Percentiles rank a stretch among this genome's conserved stretches.
These are phyloP conservation scores for Limnephilus auricula DNA, from an alignment of 2,888 invertebrate genomes.

Conservation along the genomic window DNA sequence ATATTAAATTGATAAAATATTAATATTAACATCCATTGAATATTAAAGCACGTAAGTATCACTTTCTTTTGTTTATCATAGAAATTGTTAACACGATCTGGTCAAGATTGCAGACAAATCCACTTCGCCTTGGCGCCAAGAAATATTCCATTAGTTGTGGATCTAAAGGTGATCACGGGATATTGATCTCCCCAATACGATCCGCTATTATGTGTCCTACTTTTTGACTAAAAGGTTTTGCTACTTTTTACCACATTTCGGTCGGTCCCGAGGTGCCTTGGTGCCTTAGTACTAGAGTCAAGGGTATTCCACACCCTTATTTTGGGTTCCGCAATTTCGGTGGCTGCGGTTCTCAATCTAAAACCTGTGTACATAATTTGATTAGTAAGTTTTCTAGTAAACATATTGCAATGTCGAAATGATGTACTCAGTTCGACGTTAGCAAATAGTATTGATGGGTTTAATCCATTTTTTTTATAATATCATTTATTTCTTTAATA, in stretches of 20 bases:
- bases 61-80: background rate
- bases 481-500: no score
- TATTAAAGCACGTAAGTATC: no score
- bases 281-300: conserved; percentile 17
- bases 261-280: background rate
- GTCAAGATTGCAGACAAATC: background rate
- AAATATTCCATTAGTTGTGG: background rate
- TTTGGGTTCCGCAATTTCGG: conserved; percentile 36
- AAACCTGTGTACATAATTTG: background rate
- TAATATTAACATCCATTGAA: no score
- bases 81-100: background rate
- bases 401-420: no score
- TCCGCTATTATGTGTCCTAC: conserved; percentile 31
- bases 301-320: conserved; percentile 53
- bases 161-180: conserved; percentile 24
- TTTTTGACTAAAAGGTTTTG: conserved; percentile 55
- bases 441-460: no score
- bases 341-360: conserved; percentile 3
- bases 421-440: no score
- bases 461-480: no score
- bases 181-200: conserved; percentile 38
- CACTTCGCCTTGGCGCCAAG: background rate
- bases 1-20: no score
- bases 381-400: background rate
- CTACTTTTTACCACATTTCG: conserved; percentile 49